Evolutionary conservation across 2,888 invertebrate species (phyloP).

Genomic region (Eledona agricola): DNA sequence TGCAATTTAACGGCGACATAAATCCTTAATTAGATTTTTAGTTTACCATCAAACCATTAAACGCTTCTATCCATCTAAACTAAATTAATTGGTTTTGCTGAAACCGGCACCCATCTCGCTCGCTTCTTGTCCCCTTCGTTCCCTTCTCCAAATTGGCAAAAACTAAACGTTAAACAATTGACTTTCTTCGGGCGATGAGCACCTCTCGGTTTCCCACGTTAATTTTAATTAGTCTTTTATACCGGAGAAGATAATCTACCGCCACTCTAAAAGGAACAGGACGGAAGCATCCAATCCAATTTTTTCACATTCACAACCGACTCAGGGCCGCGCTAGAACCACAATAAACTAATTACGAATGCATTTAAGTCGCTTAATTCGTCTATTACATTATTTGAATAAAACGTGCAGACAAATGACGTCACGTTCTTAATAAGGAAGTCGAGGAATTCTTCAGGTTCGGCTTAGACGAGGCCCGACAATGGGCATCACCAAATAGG

Average conservation of each 20-base stretch:
- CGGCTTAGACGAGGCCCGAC: too few relatives aligned
- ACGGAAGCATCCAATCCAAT: too few relatives aligned
- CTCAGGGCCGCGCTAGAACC: constrained; percentile 5
- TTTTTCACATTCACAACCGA: constrained; percentile 1
- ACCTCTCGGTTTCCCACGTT: constrained; percentile 16
- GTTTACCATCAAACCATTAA: constrained; percentile 1
- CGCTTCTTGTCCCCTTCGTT: too few relatives aligned
- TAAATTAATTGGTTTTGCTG: constrained; percentile 1
- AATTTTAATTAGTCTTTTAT: constrained; percentile 11
- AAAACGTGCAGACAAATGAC: constrained; percentile 11
- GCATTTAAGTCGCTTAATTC: constrained; percentile 13
- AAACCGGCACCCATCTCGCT: neutral
- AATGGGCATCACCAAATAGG: constrained; percentile 6
- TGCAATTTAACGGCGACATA: constrained; percentile 29
- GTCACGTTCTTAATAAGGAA: constrained; percentile 19
- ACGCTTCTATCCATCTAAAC: constrained; percentile 4
- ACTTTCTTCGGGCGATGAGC: constrained; percentile 8
- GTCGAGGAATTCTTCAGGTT: constrained; percentile 3
- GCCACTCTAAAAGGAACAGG: too few relatives aligned
- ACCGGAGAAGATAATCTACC: too few relatives aligned
- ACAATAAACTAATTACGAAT: constrained; percentile 14
- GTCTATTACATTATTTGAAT: constrained; percentile 5
- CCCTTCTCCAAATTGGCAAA: too few relatives aligned
- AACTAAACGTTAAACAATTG: too few relatives aligned
- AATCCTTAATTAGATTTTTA: constrained; percentile 29